phyloP scores from a whole-genome alignment of 2,888 invertebrate species.

The Epinotia brunnichana region DNA sequence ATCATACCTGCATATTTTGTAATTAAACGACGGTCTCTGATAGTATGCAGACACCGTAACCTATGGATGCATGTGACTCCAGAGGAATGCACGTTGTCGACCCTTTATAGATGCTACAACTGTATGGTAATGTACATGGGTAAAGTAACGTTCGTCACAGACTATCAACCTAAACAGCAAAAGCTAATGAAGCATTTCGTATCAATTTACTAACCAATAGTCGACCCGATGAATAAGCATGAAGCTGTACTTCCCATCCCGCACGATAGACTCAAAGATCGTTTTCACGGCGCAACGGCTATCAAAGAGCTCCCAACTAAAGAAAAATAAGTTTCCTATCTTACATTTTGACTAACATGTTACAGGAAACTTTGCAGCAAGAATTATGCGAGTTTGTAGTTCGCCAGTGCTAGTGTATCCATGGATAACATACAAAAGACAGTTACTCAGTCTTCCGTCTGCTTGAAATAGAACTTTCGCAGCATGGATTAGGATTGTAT shows the following conservation, averaged over 20 bases:
- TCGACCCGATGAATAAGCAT: neutral
- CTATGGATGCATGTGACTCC: no score
- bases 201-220: constrained; percentile 6
- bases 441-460: neutral
- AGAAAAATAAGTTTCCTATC: constrained; percentile 34
- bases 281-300: neutral
- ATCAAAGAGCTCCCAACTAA: constrained; percentile 14
- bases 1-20: no score
- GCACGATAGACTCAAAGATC: constrained; percentile 21
- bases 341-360: constrained; percentile 39
- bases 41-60: no score
- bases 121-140: neutral
- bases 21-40: no score
- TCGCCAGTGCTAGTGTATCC: constrained; percentile 5
- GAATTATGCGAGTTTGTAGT: constrained; percentile 46
- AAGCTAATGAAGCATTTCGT: constrained; percentile 1
- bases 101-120: no score
- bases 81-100: no score
- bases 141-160: neutral
- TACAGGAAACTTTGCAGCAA: constrained; percentile 17
- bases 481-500: neutral
- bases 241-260: constrained; percentile 3
- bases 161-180: neutral
- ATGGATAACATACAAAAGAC: neutral
- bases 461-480: neutral